These are phyloP conservation scores for Axea sp. DNA, from an alignment of 2,888 invertebrate genomes.

Conservation along the genomic window DNA sequence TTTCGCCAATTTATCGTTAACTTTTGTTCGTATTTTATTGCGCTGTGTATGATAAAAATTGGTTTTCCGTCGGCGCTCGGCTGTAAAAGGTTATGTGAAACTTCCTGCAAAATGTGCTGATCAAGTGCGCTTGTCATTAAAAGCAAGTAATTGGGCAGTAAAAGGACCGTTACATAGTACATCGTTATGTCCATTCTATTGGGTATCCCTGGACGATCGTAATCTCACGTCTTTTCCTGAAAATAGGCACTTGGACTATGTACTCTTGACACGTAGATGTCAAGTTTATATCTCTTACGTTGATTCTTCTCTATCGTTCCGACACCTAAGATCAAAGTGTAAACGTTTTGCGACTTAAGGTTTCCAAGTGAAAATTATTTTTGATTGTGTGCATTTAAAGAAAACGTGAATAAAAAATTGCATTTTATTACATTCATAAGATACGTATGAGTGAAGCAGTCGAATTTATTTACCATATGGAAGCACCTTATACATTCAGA, in stretches of 20 bases:
- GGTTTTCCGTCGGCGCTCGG: slow-evolving; percentile 2
- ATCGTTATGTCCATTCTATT: slow-evolving; percentile 54
- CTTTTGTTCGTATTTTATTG: slow-evolving; percentile 24
- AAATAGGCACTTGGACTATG: slow-evolving; percentile 54
- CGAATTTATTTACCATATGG: slow-evolving; percentile 35
- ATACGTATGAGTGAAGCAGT: not conserved
- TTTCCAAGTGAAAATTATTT: slow-evolving; percentile 27
- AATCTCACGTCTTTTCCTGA: slow-evolving; percentile 58
- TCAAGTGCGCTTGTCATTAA: slow-evolving; percentile 54
- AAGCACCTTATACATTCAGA: slow-evolving; percentile 40
- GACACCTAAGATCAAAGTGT: slow-evolving; percentile 37
- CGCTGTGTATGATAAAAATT: slow-evolving; percentile 24
- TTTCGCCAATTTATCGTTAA: slow-evolving; percentile 7
- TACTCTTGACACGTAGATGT: slow-evolving; percentile 53
- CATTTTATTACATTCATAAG: slow-evolving; percentile 5
- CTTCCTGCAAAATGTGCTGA: slow-evolving; percentile 51
- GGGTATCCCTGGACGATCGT: slow-evolving; percentile 53
- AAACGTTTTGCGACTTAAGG: slow-evolving; percentile 19
- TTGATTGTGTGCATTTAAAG: slow-evolving; percentile 11
- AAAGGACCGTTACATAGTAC: slow-evolving; percentile 59
- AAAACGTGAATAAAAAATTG: not conserved
- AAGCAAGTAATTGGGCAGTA: slow-evolving; percentile 60
- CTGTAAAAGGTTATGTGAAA: slow-evolving; percentile 47
- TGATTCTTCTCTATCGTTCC: slow-evolving; percentile 28
- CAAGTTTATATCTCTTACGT: slow-evolving; percentile 49